Evolutionary conservation across 2,113 vertebrate genomes (phyloP).

Genomic region (Apodemus sylvaticus): DNA sequence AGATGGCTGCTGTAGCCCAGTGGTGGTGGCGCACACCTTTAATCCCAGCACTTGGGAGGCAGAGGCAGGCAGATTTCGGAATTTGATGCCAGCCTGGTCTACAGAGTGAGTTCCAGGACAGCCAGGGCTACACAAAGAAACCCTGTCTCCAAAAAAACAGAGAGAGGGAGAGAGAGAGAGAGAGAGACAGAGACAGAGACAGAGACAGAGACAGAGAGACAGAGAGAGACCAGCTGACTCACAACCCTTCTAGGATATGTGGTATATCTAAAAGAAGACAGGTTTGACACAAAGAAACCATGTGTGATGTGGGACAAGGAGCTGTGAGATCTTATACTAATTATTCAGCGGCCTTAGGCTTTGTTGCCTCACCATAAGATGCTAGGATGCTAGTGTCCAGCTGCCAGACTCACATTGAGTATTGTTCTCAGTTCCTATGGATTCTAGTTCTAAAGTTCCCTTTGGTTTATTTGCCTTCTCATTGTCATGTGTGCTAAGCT

Average conservation of each 20-base stretch:
- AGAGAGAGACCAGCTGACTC: conserved; percentile 35
- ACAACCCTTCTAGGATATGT: neutral
- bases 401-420: neutral
- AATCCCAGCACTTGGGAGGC: too few relatives aligned
- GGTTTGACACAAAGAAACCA: conserved; percentile 6
- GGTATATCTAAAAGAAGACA: conserved; percentile 12
- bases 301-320: neutral
- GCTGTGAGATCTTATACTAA: conserved; percentile 30
- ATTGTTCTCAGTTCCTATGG: neutral
- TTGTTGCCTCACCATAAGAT: neutral
- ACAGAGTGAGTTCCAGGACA: too few relatives aligned
- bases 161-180: too few relatives aligned
- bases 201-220: too few relatives aligned
- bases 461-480: conserved; percentile 47
- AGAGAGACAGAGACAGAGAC: too few relatives aligned
- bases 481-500: neutral
- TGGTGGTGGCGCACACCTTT: too few relatives aligned
- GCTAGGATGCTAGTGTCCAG: neutral
- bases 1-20: neutral
- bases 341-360: neutral
- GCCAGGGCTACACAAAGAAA: too few relatives aligned
- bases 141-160: too few relatives aligned
- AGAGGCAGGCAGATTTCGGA: too few relatives aligned
- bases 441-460: conserved; percentile 9
- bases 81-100: too few relatives aligned